A percentile compares a stretch with the other conserved stretches of the same genome.
Conservation (phyloP, 2,113 vertebrate species). For the Cricetomys ansorgei region DNA sequence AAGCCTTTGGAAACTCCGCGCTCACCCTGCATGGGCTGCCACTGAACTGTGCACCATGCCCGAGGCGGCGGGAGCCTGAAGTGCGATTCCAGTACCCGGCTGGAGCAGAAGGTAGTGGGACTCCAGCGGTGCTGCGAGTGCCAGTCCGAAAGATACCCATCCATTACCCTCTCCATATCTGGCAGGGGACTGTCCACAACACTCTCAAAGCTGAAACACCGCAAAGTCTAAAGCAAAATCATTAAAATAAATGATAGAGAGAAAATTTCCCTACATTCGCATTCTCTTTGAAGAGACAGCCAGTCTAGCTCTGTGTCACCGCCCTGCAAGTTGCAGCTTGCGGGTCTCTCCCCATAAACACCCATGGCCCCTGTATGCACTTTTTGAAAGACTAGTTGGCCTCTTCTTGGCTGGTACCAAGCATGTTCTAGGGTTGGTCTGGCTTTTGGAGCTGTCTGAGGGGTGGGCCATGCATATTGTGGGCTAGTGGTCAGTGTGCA, state of each 20-base stretch:
- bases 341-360: neutral
- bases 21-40: constrained; percentile 90
- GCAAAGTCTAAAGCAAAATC: neutral
- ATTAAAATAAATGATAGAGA: neutral
- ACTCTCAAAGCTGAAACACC: neutral
- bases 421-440: constrained; percentile 84
- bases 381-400: neutral
- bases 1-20: constrained; percentile 88
- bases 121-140: neutral
- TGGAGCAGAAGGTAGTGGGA: constrained; percentile 91
- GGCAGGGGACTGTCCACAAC: neutral
- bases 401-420: constrained; percentile 67
- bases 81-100: constrained; percentile 89
- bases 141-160: neutral
- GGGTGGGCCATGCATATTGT: constrained; percentile 80
- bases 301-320: neutral
- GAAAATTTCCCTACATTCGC: neutral
- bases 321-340: neutral
- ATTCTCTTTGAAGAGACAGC: neutral
- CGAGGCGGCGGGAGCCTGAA: constrained; percentile 86
- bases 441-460: constrained; percentile 83
- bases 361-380: neutral
- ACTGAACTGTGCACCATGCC: constrained; percentile 89
- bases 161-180: neutral
- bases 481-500: constrained; percentile 73